Conservation (phyloP, 2,113 vertebrate genomes). For the Anas platyrhynchos region DNA sequence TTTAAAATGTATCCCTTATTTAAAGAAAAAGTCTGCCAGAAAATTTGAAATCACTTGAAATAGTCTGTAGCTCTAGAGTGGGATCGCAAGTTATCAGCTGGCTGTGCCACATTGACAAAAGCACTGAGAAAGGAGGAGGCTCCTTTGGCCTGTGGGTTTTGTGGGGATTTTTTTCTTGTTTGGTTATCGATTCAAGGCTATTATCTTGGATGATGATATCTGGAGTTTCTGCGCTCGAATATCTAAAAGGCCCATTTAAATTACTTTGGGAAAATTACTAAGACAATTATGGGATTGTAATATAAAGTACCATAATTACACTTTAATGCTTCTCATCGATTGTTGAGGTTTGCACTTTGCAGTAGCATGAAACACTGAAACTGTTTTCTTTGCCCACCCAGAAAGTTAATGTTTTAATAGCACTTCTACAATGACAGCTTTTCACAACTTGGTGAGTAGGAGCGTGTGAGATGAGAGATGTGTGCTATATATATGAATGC, state of each 20-base stretch:
- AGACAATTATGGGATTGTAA: slow-evolving; percentile 64
- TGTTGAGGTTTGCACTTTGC: slow-evolving; percentile 17
- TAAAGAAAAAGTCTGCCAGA: background rate
- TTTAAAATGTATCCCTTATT: background rate
- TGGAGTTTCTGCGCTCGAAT: slow-evolving; percentile 23
- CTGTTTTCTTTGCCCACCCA: background rate
- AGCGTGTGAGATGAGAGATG: background rate
- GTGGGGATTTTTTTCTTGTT: background rate
- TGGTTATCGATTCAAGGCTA: slow-evolving; percentile 49
- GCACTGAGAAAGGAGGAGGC: background rate
- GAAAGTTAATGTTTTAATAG: slow-evolving; percentile 3
- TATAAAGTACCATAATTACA: slow-evolving; percentile 64
- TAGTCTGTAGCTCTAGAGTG: background rate
- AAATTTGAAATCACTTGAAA: background rate
- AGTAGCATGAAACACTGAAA: background rate
- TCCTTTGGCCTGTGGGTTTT: background rate
- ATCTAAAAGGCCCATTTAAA: slow-evolving; percentile 15
- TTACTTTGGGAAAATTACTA: slow-evolving; percentile 62
- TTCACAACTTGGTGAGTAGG: background rate
- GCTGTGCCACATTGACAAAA: background rate
- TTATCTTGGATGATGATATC: slow-evolving; percentile 65
- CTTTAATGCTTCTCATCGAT: slow-evolving; percentile 61
- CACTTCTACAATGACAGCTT: background rate
- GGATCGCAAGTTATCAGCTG: background rate
- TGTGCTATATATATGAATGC: background rate